A percentile compares a stretch with the other conserved stretches of the same genome.
Conservation (phyloP, 1,140 invertebrate species). For the Myzus persicae region DNA sequence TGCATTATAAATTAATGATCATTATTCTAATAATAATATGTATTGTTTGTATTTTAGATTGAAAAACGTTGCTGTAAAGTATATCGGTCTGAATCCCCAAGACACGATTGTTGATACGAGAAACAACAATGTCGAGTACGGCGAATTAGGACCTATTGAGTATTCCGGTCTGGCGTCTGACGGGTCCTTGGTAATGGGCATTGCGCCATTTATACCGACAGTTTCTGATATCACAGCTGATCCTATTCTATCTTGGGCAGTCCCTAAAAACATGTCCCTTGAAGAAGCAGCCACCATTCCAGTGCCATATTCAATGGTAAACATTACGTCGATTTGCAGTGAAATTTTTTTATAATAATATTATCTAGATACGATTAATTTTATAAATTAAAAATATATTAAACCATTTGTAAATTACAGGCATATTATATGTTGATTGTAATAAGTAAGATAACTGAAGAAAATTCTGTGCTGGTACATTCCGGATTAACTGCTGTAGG, state of each 20-base stretch:
- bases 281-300: constrained; percentile 71
- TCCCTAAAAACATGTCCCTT: constrained; percentile 69
- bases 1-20: neutral
- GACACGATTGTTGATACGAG: neutral
- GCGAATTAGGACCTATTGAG: constrained; percentile 54
- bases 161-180: constrained; percentile 46
- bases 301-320: constrained; percentile 62
- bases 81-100: constrained; percentile 11
- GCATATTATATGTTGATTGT: constrained; percentile 44
- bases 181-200: constrained; percentile 31
- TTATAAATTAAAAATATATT: too few relatives aligned
- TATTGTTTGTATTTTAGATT: neutral
- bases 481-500: constrained; percentile 71
- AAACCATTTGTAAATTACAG: too few relatives aligned
- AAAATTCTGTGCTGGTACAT: constrained; percentile 69
- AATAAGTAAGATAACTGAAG: neutral
- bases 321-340: neutral
- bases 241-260: constrained; percentile 64
- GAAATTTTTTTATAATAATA: neutral
- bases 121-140: neutral
- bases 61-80: neutral
- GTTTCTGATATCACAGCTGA: constrained; percentile 52
- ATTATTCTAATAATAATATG: neutral
- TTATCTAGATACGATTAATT: neutral
- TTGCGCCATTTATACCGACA: constrained; percentile 50